These are phyloP conservation scores for Actenoides hombroni DNA, from an alignment of 2,113 vertebrate genomes.

Conservation along the genomic window DNA sequence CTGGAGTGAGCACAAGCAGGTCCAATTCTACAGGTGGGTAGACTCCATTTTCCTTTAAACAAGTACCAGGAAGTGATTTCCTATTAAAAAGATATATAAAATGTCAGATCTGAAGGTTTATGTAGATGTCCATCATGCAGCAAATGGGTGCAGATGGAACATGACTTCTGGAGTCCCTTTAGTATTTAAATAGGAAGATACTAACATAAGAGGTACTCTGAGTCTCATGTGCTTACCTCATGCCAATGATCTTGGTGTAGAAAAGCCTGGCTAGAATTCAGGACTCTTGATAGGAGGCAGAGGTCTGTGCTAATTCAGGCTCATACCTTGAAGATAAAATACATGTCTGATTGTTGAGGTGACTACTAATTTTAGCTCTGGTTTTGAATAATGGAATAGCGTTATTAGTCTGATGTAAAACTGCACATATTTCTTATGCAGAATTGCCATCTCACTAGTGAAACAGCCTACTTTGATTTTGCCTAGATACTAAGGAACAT, in stretches of 20 bases:
- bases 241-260: background rate
- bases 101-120: background rate
- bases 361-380: constrained; percentile 32
- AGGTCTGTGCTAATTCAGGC: constrained; percentile 6
- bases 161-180: background rate
- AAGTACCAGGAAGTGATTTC: background rate
- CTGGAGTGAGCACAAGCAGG: background rate
- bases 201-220: background rate
- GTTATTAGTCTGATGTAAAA: constrained; percentile 19
- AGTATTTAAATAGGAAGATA: background rate
- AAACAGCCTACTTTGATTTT: constrained; percentile 25
- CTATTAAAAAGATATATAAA: background rate
- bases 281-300: background rate
- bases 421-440: background rate
- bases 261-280: background rate
- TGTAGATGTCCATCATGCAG: background rate
- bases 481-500: background rate
- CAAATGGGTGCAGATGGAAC: background rate
- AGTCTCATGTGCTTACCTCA: background rate
- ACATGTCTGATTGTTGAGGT: constrained; percentile 17
- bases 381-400: constrained; percentile 46
- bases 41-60: background rate
- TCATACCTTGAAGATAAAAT: constrained; percentile 19
- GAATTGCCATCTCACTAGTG: background rate
- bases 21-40: background rate